Percentiles rank a stretch among this genome's conserved stretches.
Conservation (phyloP, 2,888 invertebrate species). For the Morpho helenor region DNA sequence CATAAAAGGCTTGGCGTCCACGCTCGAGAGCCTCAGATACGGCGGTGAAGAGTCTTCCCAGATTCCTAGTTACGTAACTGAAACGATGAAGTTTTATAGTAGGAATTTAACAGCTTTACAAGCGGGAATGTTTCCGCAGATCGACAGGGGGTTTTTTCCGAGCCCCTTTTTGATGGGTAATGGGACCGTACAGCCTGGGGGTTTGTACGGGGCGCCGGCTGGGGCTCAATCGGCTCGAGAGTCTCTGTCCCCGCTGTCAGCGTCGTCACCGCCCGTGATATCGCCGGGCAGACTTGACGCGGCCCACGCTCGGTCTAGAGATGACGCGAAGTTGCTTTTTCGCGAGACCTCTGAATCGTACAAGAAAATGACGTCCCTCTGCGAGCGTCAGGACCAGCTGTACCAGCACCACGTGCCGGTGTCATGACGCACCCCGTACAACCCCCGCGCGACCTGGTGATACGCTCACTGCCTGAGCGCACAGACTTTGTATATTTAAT, state of each 20-base stretch:
- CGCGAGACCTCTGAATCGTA: constrained; percentile 73
- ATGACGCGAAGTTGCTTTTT: constrained; percentile 75
- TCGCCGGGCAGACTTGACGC: constrained; percentile 70
- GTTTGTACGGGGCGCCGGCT: constrained; percentile 61
- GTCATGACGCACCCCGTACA: constrained; percentile 68
- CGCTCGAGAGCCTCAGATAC: constrained; percentile 82
- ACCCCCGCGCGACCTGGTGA: constrained; percentile 65
- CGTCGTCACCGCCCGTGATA: constrained; percentile 70
- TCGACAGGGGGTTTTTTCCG: constrained; percentile 67
- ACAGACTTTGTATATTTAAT: constrained; percentile 70
- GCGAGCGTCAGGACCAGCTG: constrained; percentile 74
- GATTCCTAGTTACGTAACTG: constrained; percentile 67
- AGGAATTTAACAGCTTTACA: constrained; percentile 65
- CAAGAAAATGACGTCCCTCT: constrained; percentile 75
- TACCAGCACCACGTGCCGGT: constrained; percentile 78
- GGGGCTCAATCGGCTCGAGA: constrained; percentile 64
- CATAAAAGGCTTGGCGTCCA: constrained; percentile 80
- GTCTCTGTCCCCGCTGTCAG: constrained; percentile 69
- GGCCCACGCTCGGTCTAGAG: constrained; percentile 62
- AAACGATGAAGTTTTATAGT: constrained; percentile 75
- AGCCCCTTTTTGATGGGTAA: constrained; percentile 66
- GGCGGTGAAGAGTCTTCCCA: constrained; percentile 65
- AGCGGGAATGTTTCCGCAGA: constrained; percentile 65
- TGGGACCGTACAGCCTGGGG: constrained; percentile 52
- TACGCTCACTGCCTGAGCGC: constrained; percentile 48